These are phyloP conservation scores for Trachops cirrhosus DNA, from an alignment of 2,797 vertebrate genomes.

Conservation along the genomic window DNA sequence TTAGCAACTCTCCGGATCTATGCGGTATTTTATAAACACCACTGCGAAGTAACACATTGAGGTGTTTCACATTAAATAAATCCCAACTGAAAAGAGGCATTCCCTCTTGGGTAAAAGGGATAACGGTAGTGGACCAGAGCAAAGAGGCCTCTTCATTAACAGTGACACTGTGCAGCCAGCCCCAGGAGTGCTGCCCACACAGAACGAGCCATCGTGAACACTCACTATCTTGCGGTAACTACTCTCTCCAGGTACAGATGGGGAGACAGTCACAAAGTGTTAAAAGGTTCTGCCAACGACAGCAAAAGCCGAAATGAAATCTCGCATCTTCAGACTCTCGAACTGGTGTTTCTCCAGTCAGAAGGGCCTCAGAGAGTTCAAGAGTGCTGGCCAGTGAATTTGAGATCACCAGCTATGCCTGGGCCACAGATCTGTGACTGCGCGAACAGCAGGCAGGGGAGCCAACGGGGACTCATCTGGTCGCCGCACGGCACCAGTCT, in stretches of 20 bases:
- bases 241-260: neutral
- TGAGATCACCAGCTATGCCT: neutral
- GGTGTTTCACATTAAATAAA: neutral
- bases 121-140: neutral
- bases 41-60: neutral
- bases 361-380: neutral
- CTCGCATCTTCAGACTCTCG: neutral
- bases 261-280: neutral
- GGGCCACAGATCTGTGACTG: neutral
- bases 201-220: neutral
- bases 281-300: neutral
- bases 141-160: neutral
- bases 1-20: neutral
- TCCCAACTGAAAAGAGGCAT: neutral
- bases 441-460: neutral
- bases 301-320: neutral
- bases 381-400: neutral
- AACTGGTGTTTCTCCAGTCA: neutral
- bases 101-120: neutral
- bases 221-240: neutral
- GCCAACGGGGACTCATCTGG: neutral
- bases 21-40: neutral
- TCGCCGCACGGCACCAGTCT: accelerated
- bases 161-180: neutral
- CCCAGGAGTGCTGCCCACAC: neutral